Evolutionary conservation across 2,113 vertebrate species (phyloP).

Genomic region (Crypturellus undulatus): DNA sequence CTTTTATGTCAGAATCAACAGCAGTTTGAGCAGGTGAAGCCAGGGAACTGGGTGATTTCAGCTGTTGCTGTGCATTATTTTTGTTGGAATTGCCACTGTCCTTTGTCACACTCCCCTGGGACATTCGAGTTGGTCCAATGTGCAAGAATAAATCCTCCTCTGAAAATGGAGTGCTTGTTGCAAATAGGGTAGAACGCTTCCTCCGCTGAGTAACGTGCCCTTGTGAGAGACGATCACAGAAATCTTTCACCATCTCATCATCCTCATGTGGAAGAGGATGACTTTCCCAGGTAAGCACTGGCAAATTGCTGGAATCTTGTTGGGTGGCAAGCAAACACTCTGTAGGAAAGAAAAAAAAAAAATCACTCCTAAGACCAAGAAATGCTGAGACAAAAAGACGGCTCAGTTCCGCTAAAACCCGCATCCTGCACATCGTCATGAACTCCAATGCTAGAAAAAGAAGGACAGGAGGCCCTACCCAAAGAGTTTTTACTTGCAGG

Average conservation of each 20-base stretch:
- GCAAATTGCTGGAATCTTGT: neutral
- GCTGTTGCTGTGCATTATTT: neutral
- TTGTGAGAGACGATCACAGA: neutral
- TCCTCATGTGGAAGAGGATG: neutral
- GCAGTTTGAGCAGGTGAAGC: neutral
- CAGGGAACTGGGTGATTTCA: neutral
- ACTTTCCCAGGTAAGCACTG: neutral
- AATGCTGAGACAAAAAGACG: neutral
- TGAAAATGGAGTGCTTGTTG: conserved; percentile 39
- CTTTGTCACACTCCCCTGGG: neutral
- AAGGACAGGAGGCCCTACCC: neutral
- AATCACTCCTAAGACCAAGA: neutral
- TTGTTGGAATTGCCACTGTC: neutral
- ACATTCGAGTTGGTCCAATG: neutral
- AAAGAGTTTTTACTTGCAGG: neutral
- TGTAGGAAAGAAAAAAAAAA: neutral
- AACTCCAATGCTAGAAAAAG: neutral
- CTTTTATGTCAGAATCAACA: neutral
- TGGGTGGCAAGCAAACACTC: neutral
- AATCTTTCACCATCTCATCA: neutral
- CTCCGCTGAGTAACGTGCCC: conserved; percentile 53
- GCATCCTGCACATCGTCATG: neutral
- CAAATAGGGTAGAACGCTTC: conserved; percentile 29
- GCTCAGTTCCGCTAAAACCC: neutral
- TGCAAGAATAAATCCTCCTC: neutral